A percentile compares a stretch with the other conserved stretches of the same genome.
Conservation (phyloP, 2,888 invertebrate genomes). For the Tridacna gigas region DNA sequence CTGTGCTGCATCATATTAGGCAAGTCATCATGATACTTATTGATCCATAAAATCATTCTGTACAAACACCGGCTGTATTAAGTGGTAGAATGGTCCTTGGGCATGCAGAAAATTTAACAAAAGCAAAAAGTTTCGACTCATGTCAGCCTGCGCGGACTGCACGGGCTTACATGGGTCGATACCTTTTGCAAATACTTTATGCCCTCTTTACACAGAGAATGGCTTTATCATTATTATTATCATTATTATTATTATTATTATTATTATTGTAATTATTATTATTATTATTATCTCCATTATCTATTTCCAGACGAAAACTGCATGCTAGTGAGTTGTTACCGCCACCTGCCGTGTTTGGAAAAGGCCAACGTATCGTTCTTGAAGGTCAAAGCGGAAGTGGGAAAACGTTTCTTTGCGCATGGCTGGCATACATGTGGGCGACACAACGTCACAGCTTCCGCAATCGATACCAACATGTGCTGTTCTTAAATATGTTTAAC, state of each 20-base stretch:
- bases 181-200: too few species aligned
- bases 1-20: too few species aligned
- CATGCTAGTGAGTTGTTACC: conserved; percentile 70
- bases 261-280: neutral
- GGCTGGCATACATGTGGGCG: conserved; percentile 79
- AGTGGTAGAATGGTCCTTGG: too few species aligned
- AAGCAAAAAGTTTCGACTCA: too few species aligned
- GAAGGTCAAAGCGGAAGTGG: conserved; percentile 81
- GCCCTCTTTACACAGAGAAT: too few species aligned
- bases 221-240: neutral
- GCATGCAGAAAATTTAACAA: too few species aligned
- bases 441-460: conserved; percentile 68
- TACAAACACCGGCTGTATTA: too few species aligned
- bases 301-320: conserved; percentile 67
- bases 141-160: too few species aligned
- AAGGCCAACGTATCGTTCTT: conserved; percentile 73
- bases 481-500: conserved; percentile 69
- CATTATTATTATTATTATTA: neutral
- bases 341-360: conserved; percentile 54
- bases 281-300: neutral
- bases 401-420: conserved; percentile 76
- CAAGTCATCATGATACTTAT: too few species aligned
- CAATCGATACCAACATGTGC: conserved; percentile 66
- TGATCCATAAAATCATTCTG: too few species aligned
- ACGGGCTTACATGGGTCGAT: too few species aligned